phyloP scores from a whole-genome alignment of 2,113 vertebrate genomes.

The Sylvietta virens region DNA sequence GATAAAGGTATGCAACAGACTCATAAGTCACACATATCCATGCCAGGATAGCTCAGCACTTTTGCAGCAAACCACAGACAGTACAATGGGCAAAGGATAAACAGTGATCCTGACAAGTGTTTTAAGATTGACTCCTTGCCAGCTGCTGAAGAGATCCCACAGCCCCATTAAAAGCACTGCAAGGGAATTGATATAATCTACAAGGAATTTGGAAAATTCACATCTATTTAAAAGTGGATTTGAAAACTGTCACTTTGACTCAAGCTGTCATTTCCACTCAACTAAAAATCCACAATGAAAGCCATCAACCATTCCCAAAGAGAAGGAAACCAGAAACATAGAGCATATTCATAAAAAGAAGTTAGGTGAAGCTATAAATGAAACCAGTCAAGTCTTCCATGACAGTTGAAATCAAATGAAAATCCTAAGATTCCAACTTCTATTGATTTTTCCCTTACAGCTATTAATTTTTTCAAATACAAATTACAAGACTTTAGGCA shows the following conservation, averaged over 20 bases:
- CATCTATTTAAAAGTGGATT: neutral
- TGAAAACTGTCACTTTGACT: neutral
- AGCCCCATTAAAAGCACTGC: neutral
- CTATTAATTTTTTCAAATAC: neutral
- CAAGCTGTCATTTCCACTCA: neutral
- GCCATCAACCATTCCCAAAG: neutral
- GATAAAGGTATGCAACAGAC: neutral
- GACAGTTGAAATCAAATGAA: neutral
- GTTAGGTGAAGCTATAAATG: neutral
- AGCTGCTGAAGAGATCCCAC: neutral
- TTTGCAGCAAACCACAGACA: neutral
- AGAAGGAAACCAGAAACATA: neutral
- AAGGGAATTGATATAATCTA: neutral
- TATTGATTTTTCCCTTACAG: neutral
- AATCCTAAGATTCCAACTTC: neutral
- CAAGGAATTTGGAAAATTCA: neutral
- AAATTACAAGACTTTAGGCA: neutral
- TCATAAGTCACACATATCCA: neutral
- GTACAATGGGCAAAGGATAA: neutral
- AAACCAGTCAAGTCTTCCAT: neutral
- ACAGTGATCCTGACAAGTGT: neutral
- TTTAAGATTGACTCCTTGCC: neutral
- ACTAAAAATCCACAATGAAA: neutral
- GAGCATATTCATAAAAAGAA: neutral
- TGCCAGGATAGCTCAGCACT: neutral